Conservation (phyloP, 2,113 vertebrate species). For the Notothenia coriiceps region DNA sequence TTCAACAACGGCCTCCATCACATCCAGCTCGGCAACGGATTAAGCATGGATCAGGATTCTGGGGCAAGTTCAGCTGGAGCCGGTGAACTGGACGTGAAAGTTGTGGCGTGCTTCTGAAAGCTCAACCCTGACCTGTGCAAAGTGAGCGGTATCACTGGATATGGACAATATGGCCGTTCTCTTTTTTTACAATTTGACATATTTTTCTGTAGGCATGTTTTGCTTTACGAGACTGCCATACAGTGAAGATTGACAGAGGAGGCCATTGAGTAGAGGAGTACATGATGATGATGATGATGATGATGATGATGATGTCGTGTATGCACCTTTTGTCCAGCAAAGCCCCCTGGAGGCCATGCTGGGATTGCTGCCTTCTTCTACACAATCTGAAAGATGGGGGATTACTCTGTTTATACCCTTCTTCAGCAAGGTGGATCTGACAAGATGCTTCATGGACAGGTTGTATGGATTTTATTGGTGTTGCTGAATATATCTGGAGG, state of each 20-base stretch:
- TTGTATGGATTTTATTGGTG: conserved; percentile 7
- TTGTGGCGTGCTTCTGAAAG: conserved; percentile 75
- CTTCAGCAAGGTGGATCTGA: not conserved
- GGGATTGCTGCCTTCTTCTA: conserved; percentile 31
- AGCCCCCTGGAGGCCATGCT: not conserved
- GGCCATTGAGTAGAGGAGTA: not conserved
- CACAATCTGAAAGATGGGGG: not conserved
- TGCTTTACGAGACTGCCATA: conserved; percentile 41
- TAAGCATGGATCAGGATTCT: conserved; percentile 57
- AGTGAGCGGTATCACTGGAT: not conserved
- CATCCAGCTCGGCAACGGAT: conserved; percentile 78
- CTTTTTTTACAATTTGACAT: conserved; percentile 26
- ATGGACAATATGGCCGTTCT: not conserved
- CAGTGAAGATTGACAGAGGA: conserved; percentile 13
- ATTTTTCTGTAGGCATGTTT: conserved; percentile 38
- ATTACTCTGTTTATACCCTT: not conserved
- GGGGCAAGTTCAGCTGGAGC: conserved; percentile 48
- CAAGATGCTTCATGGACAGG: not conserved
- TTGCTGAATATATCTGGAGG: not conserved
- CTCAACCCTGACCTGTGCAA: conserved; percentile 7
- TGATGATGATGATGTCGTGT: not conserved
- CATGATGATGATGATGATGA: not conserved
- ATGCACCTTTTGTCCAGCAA: conserved; percentile 10
- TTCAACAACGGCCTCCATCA: conserved; percentile 88
- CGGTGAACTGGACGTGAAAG: conserved; percentile 62